Evolutionary conservation across 1,140 invertebrate species (phyloP).

Genomic region (Orius insidiosus): DNA sequence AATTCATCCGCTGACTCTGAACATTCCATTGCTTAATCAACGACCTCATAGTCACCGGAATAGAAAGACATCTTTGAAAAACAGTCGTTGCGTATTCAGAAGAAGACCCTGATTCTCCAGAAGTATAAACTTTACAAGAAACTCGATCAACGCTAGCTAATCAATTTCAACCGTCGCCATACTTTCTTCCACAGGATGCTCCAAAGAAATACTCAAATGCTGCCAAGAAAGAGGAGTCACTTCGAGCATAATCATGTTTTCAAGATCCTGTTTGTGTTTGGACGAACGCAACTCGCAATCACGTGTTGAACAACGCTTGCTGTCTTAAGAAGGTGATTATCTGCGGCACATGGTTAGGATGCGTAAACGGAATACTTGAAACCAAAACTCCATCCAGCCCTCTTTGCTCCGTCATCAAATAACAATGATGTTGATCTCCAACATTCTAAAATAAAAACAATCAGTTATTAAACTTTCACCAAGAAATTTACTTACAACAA

Average conservation of each 20-base stretch:
- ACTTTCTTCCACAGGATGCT: conserved; percentile 81
- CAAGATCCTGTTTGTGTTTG: conserved; percentile 57
- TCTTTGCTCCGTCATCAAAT: conserved; percentile 72
- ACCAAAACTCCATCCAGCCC: conserved; percentile 66
- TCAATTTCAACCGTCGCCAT: conserved; percentile 85
- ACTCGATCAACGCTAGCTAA: conserved; percentile 59
- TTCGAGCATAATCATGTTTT: conserved; percentile 75
- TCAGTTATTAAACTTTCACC: conserved; percentile 4
- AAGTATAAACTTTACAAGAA: conserved; percentile 43
- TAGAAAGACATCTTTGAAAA: conserved; percentile 75
- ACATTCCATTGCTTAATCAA: conserved; percentile 32
- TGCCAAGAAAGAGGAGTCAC: conserved; percentile 75
- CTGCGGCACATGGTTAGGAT: conserved; percentile 80
- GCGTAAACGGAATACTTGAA: conserved; percentile 73
- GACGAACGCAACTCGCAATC: conserved; percentile 69
- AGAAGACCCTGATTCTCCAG: conserved; percentile 37
- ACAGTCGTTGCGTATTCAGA: conserved; percentile 61
- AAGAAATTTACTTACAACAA: conserved; percentile 40
- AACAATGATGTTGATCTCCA: conserved; percentile 84
- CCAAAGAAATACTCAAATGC: conserved; percentile 75
- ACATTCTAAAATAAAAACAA: conserved; percentile 44
- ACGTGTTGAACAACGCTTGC: conserved; percentile 85
- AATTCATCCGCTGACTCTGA: conserved; percentile 7
- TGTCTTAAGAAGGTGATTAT: conserved; percentile 71
- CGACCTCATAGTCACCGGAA: conserved; percentile 70